A percentile compares a stretch with the other conserved stretches of the same genome.
Conservation (phyloP, 2,113 vertebrate species). For the Motacilla tschutschensis region DNA sequence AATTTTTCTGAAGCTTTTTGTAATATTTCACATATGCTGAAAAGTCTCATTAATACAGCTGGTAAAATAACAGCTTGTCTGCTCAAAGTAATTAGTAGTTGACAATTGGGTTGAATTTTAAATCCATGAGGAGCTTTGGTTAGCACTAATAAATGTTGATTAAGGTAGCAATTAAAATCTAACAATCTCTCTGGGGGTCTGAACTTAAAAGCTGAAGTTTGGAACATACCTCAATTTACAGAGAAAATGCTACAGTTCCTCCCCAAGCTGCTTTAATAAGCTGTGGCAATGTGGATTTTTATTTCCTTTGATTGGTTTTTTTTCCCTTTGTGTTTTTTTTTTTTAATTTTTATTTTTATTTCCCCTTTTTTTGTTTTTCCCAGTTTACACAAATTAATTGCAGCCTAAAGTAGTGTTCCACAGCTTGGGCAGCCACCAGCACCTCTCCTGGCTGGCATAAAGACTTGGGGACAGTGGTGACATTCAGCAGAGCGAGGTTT, state of each 20-base stretch:
- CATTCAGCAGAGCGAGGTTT: not conserved
- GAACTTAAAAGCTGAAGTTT: conserved; percentile 38
- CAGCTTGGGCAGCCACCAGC: not conserved
- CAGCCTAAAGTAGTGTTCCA: not conserved
- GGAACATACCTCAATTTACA: conserved; percentile 4
- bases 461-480: accelerated
- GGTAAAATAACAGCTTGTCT: conserved; percentile 59
- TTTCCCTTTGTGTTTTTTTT: no score
- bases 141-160: conserved; percentile 29
- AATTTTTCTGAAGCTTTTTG: conserved; percentile 12
- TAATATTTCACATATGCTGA: conserved; percentile 25
- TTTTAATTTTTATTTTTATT: no score
- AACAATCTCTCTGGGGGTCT: not conserved
- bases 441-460: accelerated
- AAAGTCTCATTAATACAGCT: conserved; percentile 28
- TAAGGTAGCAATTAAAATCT: conserved; percentile 32
- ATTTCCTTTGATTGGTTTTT: not conserved
- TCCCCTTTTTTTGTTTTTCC: not conserved
- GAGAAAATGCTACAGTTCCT: not conserved
- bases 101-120: conserved; percentile 42
- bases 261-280: not conserved
- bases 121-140: conserved; percentile 7
- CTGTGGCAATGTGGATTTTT: not conserved
- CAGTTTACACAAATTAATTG: not conserved
- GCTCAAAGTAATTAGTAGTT: conserved; percentile 63